These are phyloP conservation scores for Phalacrocorax pelagicus DNA, from an alignment of 2,113 vertebrate genomes.

Conservation along the genomic window DNA sequence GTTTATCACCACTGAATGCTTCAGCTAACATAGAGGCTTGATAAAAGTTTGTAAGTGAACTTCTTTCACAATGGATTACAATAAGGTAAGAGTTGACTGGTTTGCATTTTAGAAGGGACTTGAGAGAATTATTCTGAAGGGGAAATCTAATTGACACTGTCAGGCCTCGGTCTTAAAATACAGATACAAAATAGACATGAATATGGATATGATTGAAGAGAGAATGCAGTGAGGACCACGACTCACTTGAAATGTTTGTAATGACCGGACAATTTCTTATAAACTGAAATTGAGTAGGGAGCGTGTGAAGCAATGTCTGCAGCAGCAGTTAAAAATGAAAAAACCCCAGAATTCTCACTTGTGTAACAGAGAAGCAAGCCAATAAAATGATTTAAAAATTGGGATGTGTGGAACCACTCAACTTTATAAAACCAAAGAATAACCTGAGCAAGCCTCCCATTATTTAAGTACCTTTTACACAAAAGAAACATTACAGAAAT, in stretches of 20 bases:
- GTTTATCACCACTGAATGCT: conserved; percentile 16
- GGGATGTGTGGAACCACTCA: background rate
- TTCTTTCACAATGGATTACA: background rate
- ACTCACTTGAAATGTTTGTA: background rate
- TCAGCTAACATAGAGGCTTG: background rate
- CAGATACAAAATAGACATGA: background rate
- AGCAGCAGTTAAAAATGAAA: background rate
- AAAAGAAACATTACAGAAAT: background rate
- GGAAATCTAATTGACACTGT: background rate
- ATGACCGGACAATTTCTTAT: background rate
- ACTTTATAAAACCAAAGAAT: background rate
- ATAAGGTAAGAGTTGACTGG: background rate
- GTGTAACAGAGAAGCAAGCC: background rate
- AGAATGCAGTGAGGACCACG: background rate
- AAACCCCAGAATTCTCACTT: background rate
- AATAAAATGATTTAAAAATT: background rate
- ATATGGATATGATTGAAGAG: background rate
- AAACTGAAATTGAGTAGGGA: background rate
- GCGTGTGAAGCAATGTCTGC: background rate
- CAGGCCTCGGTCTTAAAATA: background rate
- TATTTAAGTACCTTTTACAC: background rate
- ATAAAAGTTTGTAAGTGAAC: background rate
- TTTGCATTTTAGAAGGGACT: background rate
- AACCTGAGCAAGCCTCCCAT: background rate
- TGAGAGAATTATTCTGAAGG: background rate